Evolutionary conservation across 2,888 invertebrate genomes (phyloP).

Genomic region (Orchestes rusci): DNA sequence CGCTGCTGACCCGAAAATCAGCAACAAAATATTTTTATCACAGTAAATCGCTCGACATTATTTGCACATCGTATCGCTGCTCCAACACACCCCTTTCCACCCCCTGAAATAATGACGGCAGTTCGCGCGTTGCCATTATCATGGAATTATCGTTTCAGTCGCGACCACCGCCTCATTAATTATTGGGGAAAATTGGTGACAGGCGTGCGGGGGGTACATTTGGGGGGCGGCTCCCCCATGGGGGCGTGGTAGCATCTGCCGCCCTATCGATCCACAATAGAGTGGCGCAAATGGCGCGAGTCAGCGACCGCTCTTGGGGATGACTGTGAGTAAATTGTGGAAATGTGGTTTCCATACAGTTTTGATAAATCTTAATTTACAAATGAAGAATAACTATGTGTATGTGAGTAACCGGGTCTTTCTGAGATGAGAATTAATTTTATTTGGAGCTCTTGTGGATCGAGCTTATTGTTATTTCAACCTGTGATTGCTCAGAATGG

Average conservation of each 20-base stretch:
- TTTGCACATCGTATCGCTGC: slow-evolving; percentile 23
- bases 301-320: slow-evolving; percentile 29
- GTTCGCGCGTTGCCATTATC: slow-evolving; percentile 49
- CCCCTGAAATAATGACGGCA: slow-evolving; percentile 38
- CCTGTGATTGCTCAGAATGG: too few species aligned
- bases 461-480: too few species aligned
- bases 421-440: too few species aligned
- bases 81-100: slow-evolving; percentile 10
- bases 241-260: slow-evolving; percentile 36
- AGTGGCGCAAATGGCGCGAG: slow-evolving; percentile 34
- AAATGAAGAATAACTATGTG: too few species aligned
- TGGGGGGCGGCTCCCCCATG: slow-evolving; percentile 27
- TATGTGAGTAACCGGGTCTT: too few species aligned
- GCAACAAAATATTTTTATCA: slow-evolving; percentile 17
- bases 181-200: slow-evolving; percentile 38
- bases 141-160: slow-evolving; percentile 48
- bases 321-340: too few species aligned
- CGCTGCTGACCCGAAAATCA: slow-evolving; percentile 4
- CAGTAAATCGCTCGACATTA: slow-evolving; percentile 20
- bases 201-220: slow-evolving; percentile 29
- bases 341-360: too few species aligned
- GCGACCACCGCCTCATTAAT: slow-evolving; percentile 44
- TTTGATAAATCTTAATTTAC: too few species aligned
- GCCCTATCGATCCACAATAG: slow-evolving; percentile 33
- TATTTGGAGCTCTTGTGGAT: too few species aligned